Evolutionary conservation across 2,113 vertebrate genomes (phyloP).

Genomic region (Corydoras maculifer): DNA sequence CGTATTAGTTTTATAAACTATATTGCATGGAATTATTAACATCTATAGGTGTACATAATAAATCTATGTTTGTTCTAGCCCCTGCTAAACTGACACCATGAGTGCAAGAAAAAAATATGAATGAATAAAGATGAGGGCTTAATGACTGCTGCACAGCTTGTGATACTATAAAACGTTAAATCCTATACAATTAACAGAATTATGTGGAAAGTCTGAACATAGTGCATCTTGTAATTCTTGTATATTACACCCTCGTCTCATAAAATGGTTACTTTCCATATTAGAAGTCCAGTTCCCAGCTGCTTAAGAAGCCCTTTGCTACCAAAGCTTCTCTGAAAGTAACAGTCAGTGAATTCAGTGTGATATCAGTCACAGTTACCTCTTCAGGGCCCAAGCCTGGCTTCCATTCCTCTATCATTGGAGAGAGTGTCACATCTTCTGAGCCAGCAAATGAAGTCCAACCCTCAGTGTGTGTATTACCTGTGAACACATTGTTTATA

Average conservation of each 20-base stretch:
- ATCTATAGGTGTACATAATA: no score
- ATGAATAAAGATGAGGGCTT: neutral
- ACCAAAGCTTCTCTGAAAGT: conserved; percentile 90
- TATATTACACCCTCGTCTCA: neutral
- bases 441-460: conserved; percentile 41
- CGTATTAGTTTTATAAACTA: no score
- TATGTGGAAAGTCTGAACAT: neutral
- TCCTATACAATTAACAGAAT: neutral
- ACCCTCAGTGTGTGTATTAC: conserved; percentile 37
- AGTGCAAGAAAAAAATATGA: neutral
- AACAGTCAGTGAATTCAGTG: conserved; percentile 92
- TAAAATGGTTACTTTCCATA: neutral
- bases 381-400: conserved; percentile 63
- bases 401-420: conserved; percentile 49
- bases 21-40: no score
- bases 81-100: no score
- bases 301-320: conserved; percentile 90
- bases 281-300: conserved; percentile 74
- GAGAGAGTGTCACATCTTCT: conserved; percentile 15
- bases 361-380: conserved; percentile 94
- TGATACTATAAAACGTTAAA: neutral
- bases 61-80: neutral
- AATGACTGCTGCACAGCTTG: neutral
- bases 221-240: conserved; percentile 18
- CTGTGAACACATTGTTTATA: conserved; percentile 35